Conservation (phyloP, 2,113 vertebrate species). For the Aplodontia rufa region DNA sequence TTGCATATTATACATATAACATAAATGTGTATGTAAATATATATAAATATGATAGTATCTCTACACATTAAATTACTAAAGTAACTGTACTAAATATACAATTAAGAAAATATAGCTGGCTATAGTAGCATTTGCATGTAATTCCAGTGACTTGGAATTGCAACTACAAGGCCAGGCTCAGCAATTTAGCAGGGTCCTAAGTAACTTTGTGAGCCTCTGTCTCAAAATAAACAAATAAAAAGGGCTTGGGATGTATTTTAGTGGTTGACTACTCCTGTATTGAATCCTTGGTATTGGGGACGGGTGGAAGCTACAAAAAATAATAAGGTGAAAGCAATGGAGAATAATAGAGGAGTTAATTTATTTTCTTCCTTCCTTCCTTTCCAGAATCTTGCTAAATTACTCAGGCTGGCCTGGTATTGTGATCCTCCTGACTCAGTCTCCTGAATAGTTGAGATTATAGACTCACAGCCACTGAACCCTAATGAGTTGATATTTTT, state of each 20-base stretch:
- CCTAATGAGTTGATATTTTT: not conserved
- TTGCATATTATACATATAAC: not conserved
- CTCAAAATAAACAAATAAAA: not conserved
- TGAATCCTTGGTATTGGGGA: not conserved
- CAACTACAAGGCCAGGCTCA: too few species aligned
- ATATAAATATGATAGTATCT: not conserved
- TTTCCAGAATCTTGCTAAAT: not conserved
- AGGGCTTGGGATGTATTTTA: too few species aligned
- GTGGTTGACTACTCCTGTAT: too few species aligned
- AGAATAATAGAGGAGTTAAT: not conserved
- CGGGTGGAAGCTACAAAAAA: not conserved
- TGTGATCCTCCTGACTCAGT: not conserved
- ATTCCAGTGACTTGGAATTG: too few species aligned
- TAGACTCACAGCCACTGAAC: not conserved
- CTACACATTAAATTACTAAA: not conserved
- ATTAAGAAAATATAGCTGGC: too few species aligned
- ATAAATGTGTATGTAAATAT: not conserved
- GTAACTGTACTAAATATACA: constrained; percentile 14
- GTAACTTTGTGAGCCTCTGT: not conserved
- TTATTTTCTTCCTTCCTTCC: not conserved
- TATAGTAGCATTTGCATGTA: too few species aligned
- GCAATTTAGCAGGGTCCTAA: too few species aligned
- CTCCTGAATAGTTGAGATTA: not conserved
- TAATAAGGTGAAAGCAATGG: not conserved
- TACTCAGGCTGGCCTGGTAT: not conserved